Evolutionary conservation across 2,797 vertebrate species (phyloP).

Genomic region (Meda fulgida): DNA sequence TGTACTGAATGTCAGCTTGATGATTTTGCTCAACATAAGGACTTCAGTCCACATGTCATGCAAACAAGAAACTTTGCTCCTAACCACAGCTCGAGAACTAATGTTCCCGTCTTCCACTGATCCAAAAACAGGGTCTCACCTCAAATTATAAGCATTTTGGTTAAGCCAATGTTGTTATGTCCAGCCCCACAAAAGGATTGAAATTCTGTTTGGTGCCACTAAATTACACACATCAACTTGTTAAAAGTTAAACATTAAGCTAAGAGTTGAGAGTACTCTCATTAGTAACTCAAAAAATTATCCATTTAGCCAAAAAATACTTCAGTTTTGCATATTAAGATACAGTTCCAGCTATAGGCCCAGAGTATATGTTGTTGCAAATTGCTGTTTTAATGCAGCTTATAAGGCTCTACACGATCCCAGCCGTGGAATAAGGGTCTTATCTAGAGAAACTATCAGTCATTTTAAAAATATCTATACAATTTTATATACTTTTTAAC

Average conservation of each 20-base stretch:
- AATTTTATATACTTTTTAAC: too few species aligned
- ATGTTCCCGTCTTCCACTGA: background rate
- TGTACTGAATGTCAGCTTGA: too few species aligned
- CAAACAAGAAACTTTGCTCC: too few species aligned
- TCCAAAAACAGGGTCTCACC: background rate
- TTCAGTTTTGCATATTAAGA: background rate
- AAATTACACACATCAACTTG: background rate
- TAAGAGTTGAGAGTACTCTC: background rate
- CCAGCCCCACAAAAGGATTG: background rate
- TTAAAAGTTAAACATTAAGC: background rate
- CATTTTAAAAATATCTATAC: too few species aligned
- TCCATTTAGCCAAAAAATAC: too few species aligned
- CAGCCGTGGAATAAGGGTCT: too few species aligned
- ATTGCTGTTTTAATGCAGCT: too few species aligned
- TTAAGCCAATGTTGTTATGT: background rate
- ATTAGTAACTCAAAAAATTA: background rate
- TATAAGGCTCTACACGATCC: too few species aligned
- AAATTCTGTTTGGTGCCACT: background rate
- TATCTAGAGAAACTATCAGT: too few species aligned
- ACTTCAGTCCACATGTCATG: too few species aligned
- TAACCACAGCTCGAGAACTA: too few species aligned
- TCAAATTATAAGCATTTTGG: background rate
- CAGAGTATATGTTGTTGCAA: background rate
- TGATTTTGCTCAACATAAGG: too few species aligned
- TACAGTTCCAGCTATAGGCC: background rate